Evolutionary conservation across 2,888 invertebrate species (phyloP).

Genomic region (Acrobasis consociella): DNA sequence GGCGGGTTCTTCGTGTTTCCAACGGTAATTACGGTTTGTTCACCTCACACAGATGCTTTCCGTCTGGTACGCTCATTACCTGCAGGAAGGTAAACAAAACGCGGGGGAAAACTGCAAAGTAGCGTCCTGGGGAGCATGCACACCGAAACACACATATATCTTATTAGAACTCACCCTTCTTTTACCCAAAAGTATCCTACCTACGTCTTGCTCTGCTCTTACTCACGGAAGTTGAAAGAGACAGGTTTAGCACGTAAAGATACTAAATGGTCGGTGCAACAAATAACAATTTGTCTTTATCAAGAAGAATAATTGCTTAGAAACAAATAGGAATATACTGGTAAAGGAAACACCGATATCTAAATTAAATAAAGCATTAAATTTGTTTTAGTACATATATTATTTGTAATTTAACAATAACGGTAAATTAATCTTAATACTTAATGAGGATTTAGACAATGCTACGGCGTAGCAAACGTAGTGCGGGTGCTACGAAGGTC

Average conservation of each 20-base stretch:
- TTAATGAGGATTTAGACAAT: neutral
- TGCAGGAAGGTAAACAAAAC: slow-evolving; percentile 46
- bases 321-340: slow-evolving; percentile 1
- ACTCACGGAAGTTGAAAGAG: slow-evolving; percentile 7
- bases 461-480: neutral
- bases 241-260: neutral
- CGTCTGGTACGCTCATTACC: slow-evolving; percentile 49
- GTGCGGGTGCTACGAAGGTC: neutral
- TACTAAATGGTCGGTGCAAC: slow-evolving; percentile 3
- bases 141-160: slow-evolving; percentile 21
- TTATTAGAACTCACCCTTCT: slow-evolving; percentile 20
- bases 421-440: too few relatives aligned
- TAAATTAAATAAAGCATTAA: neutral
- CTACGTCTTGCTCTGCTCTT: neutral
- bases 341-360: neutral
- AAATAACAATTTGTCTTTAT: slow-evolving; percentile 21
- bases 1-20: slow-evolving; percentile 40
- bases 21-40: slow-evolving; percentile 57
- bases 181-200: neutral
- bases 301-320: neutral
- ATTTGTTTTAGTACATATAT: too few relatives aligned
- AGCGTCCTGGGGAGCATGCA: slow-evolving; percentile 54
- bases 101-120: slow-evolving; percentile 59
- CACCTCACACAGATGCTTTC: slow-evolving; percentile 53
- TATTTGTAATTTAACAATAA: too few relatives aligned